Percentiles rank a stretch among this genome's conserved stretches.
These are phyloP conservation scores for Xanthorhoe spadicearia DNA, from an alignment of 2,888 invertebrate genomes.

Conservation along the genomic window DNA sequence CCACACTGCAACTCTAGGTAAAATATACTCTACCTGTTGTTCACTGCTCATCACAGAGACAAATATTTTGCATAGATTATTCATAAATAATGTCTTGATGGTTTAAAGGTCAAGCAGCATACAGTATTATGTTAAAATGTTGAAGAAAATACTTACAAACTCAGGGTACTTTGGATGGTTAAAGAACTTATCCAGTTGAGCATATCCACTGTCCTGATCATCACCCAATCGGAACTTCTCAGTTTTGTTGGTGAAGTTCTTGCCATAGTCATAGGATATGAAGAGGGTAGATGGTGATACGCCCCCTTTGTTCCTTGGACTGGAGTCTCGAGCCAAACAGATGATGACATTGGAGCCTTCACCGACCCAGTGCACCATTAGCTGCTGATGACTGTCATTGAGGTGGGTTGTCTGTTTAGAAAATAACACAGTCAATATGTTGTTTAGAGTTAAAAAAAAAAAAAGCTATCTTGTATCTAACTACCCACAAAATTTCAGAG, in stretches of 20 bases:
- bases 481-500: background rate
- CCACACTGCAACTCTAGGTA: too few species aligned
- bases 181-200: conserved; percentile 92
- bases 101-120: too few species aligned
- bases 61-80: background rate
- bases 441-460: background rate
- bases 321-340: conserved; percentile 91
- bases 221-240: conserved; percentile 86
- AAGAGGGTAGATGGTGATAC: conserved; percentile 92
- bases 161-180: conserved; percentile 92
- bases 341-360: conserved; percentile 94
- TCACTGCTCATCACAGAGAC: background rate
- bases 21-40: too few species aligned
- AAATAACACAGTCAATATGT: background rate
- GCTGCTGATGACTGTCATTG: conserved; percentile 94
- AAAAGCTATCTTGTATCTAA: background rate
- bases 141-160: conserved; percentile 86
- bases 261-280: conserved; percentile 95
- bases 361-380: conserved; percentile 97
- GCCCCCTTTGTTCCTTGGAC: conserved; percentile 75
- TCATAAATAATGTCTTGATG: background rate
- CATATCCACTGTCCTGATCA: conserved; percentile 81
- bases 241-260: conserved; percentile 90
- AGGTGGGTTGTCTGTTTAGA: conserved; percentile 88
- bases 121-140: background rate